These are phyloP conservation scores for Craterocephalus amniculus DNA, from an alignment of 2,797 vertebrate species.

Conservation along the genomic window DNA sequence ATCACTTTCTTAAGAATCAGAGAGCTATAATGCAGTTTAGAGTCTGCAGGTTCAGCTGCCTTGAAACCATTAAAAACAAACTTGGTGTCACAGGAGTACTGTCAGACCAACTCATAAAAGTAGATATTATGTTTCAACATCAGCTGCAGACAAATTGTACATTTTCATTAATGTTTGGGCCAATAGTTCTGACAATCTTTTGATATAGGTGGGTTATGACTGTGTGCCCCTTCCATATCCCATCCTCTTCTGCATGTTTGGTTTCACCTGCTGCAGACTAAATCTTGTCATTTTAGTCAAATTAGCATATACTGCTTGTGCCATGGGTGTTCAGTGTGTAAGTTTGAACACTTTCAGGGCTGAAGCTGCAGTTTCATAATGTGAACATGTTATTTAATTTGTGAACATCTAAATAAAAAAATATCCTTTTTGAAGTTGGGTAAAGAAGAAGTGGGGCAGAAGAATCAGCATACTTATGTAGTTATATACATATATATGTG, in stretches of 20 bases:
- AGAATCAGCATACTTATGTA: too few species aligned
- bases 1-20: slow-evolving; percentile 57
- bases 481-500: too few species aligned
- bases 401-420: too few species aligned
- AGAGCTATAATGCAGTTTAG: slow-evolving; percentile 47
- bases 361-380: too few species aligned
- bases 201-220: background rate
- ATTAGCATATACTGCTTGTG: background rate
- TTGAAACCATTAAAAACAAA: slow-evolving; percentile 7
- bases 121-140: background rate
- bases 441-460: too few species aligned
- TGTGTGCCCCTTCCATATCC: background rate
- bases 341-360: background rate
- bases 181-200: background rate
- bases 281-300: background rate
- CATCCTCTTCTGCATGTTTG: background rate
- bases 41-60: slow-evolving; percentile 14
- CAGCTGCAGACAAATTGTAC: background rate
- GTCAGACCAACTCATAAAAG: background rate
- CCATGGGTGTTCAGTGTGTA: background rate
- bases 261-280: background rate
- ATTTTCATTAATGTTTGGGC: background rate
- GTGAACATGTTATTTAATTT: too few species aligned
- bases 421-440: too few species aligned
- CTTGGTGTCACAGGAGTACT: background rate